phyloP scores from a whole-genome alignment of 2,113 vertebrate genomes.

The Harpagus bidentatus region DNA sequence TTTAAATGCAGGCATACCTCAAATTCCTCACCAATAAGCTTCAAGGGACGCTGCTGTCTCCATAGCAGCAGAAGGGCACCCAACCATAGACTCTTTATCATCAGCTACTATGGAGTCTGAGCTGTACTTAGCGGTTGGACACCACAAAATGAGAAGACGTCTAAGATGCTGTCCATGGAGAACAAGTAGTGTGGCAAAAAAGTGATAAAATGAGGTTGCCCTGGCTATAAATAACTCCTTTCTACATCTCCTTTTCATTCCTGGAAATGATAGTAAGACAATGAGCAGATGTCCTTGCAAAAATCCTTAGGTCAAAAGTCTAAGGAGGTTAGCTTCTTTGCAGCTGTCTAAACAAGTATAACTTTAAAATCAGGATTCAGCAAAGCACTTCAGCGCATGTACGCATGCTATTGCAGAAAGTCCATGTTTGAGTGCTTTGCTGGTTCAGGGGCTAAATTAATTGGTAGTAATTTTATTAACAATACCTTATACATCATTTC shows the following conservation, averaged over 20 bases:
- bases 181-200: not conserved
- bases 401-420: not conserved
- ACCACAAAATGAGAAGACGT: not conserved
- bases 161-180: not conserved
- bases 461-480: not conserved
- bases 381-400: not conserved
- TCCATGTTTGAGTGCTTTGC: not conserved
- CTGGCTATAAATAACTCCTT: not conserved
- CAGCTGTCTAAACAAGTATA: not conserved
- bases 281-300: not conserved
- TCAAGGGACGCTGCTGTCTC: not conserved
- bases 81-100: too few relatives aligned
- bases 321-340: not conserved
- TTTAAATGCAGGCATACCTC: not conserved
- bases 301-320: not conserved
- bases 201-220: not conserved
- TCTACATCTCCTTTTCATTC: not conserved
- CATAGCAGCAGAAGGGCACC: not conserved
- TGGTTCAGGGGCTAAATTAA: not conserved
- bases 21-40: not conserved
- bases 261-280: accelerated
- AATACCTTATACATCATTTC: not conserved
- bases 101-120: not conserved
- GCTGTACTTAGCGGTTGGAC: not conserved
- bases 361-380: not conserved